phyloP scores from a whole-genome alignment of 2,113 vertebrate genomes.

The Origma solitaria region DNA sequence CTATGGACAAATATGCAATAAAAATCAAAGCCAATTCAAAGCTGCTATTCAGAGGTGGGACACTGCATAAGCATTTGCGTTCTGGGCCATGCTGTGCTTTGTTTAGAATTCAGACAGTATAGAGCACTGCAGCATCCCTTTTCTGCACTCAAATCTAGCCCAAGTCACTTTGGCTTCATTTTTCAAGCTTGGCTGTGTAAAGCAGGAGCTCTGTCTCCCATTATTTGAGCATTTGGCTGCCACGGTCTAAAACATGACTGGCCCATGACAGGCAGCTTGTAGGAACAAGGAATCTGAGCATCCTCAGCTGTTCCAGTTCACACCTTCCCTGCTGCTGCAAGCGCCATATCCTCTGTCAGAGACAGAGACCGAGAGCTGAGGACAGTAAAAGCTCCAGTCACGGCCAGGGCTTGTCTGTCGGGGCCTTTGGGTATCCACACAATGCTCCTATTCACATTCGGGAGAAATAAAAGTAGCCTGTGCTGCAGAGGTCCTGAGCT shows the following conservation, averaged over 20 bases:
- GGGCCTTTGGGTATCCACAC: neutral
- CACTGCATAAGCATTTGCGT: neutral
- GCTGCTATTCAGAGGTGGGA: neutral
- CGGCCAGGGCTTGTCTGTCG: neutral
- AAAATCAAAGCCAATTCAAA: conserved; percentile 29
- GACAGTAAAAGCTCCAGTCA: neutral
- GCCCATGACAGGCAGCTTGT: neutral
- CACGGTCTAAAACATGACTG: neutral
- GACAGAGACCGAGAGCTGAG: neutral
- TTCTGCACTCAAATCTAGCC: neutral
- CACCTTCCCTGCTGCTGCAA: neutral
- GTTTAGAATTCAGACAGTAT: neutral
- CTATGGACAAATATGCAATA: conserved; percentile 8
- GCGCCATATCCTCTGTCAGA: neutral
- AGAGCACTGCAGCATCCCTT: neutral
- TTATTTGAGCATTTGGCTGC: neutral
- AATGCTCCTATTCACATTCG: neutral
- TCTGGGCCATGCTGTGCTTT: neutral
- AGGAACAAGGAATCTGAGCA: neutral
- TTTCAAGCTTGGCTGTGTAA: neutral
- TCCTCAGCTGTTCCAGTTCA: neutral
- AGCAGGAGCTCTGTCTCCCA: neutral
- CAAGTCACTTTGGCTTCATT: neutral
- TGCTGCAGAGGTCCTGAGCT: neutral
- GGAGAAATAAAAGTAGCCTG: neutral